Evolutionary conservation across 1,140 invertebrate genomes (phyloP), one percentile per base, ranked within the genome.

Genomic region (Aphaenogaster floridana): DNA sequence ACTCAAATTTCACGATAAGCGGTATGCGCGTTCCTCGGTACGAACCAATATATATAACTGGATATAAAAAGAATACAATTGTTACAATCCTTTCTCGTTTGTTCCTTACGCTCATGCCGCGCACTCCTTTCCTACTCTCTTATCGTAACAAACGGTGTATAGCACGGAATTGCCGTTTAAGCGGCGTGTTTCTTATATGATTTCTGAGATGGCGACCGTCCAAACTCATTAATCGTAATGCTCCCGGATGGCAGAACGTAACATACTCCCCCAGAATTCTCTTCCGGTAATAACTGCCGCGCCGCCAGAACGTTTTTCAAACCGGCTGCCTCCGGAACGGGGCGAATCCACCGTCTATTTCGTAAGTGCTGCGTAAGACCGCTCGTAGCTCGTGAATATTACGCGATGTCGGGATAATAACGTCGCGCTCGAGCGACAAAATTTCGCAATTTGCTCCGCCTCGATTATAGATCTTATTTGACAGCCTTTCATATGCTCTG

Each of bases 221-320:
- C 92, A 92, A 92, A 88, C 90, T 92, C 91, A 88, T 93, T 91
- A 92, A 92, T 92, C 91, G 92, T 76, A 77, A 88, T 87, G 88
- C 78, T 66, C 48, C 66, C 52, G 69, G 45, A 68, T 64, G 45
- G 72, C 54, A 50, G 15, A 66, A 85, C 64, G 81, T 91, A 89
- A 88, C 72, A 79, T 77, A 84, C 88, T 77, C 81, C 11, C 69
- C 9, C 36, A 61, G 68, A 88, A 91, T 91, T 87, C 80, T 84
- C 77, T 88, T 91, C 85, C 86, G 88, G 90, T 84, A 91, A 91
- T 91, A 91, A 91, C 88, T 90, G 90, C 80, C 80, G 86, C 28
- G 63, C 69, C 79, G 79, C 59, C 59, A 39, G 87, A 69, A 91
- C 90, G 87, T 89, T 91, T 91, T 87, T 91, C 90, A 89, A 91